Evolutionary conservation across 2,113 vertebrate genomes (phyloP).

Genomic region (Onychostoma macrolepis): DNA sequence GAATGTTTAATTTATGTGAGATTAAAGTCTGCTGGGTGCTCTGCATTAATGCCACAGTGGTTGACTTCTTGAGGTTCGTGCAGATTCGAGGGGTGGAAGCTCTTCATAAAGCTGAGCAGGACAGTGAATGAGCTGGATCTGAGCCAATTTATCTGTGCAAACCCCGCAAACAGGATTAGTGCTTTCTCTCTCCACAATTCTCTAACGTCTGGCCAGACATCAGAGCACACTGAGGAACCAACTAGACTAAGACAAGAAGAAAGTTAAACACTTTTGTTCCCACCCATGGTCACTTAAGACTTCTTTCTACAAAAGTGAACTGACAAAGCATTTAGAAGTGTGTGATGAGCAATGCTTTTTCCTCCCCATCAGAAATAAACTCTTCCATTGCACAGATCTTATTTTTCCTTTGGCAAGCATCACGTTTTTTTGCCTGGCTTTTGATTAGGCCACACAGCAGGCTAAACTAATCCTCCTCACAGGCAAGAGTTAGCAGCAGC

Average conservation of each 20-base stretch:
- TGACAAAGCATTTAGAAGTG: not conserved
- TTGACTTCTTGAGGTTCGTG: conserved; percentile 10
- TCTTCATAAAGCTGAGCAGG: conserved; percentile 23
- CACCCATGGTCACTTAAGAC: not conserved
- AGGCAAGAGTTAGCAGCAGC: conserved; percentile 25
- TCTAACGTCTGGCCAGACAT: conserved; percentile 14
- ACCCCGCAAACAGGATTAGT: conserved; percentile 37
- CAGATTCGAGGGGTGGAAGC: not conserved
- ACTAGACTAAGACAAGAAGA: not conserved
- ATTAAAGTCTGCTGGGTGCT: conserved; percentile 48
- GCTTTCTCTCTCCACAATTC: not conserved
- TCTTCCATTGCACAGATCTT: not conserved
- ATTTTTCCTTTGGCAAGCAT: conserved; percentile 2
- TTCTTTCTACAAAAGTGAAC: conserved; percentile 3
- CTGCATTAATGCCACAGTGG: conserved; percentile 38
- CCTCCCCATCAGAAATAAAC: conserved; percentile 20
- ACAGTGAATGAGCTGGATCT: conserved; percentile 25
- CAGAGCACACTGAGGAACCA: not conserved
- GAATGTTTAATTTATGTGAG: conserved; percentile 51
- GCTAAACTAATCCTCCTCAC: conserved; percentile 29
- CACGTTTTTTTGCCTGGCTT: conserved; percentile 12
- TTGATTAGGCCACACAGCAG: conserved; percentile 14
- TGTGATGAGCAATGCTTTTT: conserved; percentile 3
- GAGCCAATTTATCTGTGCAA: conserved; percentile 46
- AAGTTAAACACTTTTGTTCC: conserved; percentile 3